A percentile compares a stretch with the other conserved stretches of the same genome.
Evolutionary conservation across 2,888 invertebrate genomes (phyloP).

Genomic region (Tenthredo notha): DNA sequence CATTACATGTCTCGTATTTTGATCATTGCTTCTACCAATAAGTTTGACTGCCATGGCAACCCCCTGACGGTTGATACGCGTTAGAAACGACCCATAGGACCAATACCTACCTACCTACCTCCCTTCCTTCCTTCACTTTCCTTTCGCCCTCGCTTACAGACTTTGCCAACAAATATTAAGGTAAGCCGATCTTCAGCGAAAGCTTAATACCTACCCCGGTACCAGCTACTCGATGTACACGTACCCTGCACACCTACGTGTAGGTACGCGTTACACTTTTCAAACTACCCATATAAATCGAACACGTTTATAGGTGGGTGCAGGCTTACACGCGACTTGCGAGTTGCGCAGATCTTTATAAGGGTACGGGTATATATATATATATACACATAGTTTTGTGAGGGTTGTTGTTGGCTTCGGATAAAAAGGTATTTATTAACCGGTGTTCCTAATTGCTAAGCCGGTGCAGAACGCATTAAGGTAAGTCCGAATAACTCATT

Average conservation of each 20-base stretch:
- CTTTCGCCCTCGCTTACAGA: conserved; percentile 50
- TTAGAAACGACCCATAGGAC: conserved; percentile 43
- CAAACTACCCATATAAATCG: neutral
- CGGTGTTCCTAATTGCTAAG: conserved; percentile 43
- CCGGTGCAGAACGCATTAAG: conserved; percentile 6
- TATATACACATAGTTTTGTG: neutral
- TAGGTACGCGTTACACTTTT: conserved; percentile 37
- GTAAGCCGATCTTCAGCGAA: conserved; percentile 74
- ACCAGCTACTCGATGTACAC: conserved; percentile 24
- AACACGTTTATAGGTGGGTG: neutral
- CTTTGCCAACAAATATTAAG: conserved; percentile 73
- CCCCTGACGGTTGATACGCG: conserved; percentile 63
- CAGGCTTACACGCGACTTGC: neutral
- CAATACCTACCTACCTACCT: conserved; percentile 36
- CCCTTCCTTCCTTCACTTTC: neutral
- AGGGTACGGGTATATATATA: neutral
- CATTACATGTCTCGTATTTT: conserved; percentile 73
- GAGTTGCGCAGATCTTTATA: neutral
- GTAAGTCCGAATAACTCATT: conserved; percentile 29
- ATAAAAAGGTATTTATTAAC: conserved; percentile 39
- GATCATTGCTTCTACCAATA: conserved; percentile 61
- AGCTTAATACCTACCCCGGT: conserved; percentile 43
- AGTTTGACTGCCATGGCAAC: conserved; percentile 74
- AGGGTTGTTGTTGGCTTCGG: conserved; percentile 23
- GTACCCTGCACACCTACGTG: neutral